Percentiles rank a stretch among this genome's conserved stretches.
These are phyloP conservation scores for Pachyrhynchus sulphureomaculatus DNA, from an alignment of 1,140 invertebrate genomes.

Conservation along the genomic window DNA sequence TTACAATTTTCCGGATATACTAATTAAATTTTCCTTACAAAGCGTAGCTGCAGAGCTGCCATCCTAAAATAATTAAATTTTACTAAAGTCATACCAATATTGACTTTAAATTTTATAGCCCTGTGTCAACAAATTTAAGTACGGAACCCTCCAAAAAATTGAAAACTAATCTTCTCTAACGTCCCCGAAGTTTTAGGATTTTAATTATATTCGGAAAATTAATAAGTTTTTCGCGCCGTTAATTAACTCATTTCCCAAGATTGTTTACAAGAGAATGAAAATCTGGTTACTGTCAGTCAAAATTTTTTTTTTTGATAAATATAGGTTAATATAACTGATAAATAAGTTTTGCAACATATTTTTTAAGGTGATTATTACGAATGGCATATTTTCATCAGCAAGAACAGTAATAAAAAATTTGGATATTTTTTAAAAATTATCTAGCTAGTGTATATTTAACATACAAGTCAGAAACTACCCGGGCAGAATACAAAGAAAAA, in stretches of 20 bases:
- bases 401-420: too few relatives aligned
- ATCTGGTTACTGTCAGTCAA: too few relatives aligned
- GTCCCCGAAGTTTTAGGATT: slow-evolving; percentile 10
- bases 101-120: slow-evolving; percentile 25
- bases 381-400: too few relatives aligned
- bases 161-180: slow-evolving; percentile 18
- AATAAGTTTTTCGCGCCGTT: slow-evolving; percentile 25
- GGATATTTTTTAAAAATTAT: too few relatives aligned
- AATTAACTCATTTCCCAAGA: slow-evolving; percentile 11
- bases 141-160: slow-evolving; percentile 10
- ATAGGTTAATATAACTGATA: too few relatives aligned
- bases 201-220: slow-evolving; percentile 24
- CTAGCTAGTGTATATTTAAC: too few relatives aligned
- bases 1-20: slow-evolving; percentile 12
- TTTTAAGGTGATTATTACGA: too few relatives aligned
- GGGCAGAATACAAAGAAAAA: too few relatives aligned
- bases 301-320: too few relatives aligned
- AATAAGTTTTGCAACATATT: too few relatives aligned
- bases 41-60: background rate
- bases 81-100: slow-evolving; percentile 24
- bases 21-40: slow-evolving; percentile 23
- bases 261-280: too few relatives aligned
- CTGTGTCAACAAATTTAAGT: slow-evolving; percentile 24
- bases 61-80: slow-evolving; percentile 26
- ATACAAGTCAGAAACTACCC: too few relatives aligned